Percentiles rank a stretch among this genome's conserved stretches.
Evolutionary conservation across 2,113 vertebrate genomes (phyloP).

Genomic region (Protobothrops mucrosquamatus): DNA sequence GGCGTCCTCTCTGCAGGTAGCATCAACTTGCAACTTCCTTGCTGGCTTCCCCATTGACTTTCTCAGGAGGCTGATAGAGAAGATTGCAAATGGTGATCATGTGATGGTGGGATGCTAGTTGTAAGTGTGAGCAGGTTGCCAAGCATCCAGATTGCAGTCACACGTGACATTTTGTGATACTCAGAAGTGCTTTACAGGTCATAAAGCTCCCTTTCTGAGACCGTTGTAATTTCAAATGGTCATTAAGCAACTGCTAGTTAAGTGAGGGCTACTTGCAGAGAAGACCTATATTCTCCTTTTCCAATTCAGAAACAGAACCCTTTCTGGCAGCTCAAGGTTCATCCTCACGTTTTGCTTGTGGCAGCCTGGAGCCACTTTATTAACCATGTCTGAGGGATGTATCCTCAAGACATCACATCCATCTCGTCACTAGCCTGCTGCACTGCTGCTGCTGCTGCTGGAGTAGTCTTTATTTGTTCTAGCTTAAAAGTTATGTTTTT

Average conservation of each 20-base stretch:
- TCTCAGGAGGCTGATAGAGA: no score
- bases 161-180: no score
- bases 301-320: background rate
- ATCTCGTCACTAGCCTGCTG: background rate
- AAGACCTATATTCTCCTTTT: background rate
- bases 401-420: background rate
- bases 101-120: no score
- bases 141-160: no score
- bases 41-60: no score
- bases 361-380: background rate
- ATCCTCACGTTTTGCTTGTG: background rate
- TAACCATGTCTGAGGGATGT: background rate
- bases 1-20: no score
- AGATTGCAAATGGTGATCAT: no score
- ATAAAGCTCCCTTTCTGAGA: no score
- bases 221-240: background rate
- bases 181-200: no score
- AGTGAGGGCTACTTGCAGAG: background rate
- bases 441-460: background rate
- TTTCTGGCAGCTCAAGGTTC: background rate
- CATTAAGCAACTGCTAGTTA: background rate
- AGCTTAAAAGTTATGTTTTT: background rate
- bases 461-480: background rate
- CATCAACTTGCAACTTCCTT: no score
- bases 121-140: no score